phyloP scores from a whole-genome alignment of 1,140 invertebrate genomes.

The Papilio polyxenes region DNA sequence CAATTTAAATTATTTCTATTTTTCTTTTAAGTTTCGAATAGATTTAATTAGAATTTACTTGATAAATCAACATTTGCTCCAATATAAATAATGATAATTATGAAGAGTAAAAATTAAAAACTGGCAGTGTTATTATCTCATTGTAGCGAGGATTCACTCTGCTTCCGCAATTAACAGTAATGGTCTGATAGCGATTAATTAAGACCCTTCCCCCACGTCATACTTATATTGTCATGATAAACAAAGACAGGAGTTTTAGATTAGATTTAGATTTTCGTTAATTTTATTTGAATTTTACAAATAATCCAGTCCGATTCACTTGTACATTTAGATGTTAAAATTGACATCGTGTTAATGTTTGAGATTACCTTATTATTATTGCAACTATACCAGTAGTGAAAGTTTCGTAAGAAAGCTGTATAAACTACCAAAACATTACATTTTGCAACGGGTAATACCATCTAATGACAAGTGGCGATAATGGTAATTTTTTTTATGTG shows the following conservation, averaged over 20 bases:
- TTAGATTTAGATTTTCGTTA: neutral
- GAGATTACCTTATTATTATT: too few relatives aligned
- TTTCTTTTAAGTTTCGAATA: neutral
- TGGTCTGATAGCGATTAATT: conserved; percentile 6
- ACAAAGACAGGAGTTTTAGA: neutral
- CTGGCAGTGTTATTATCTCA: neutral
- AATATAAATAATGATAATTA: neutral
- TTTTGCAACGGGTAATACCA: neutral
- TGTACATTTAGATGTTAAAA: neutral
- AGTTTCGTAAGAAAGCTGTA: neutral
- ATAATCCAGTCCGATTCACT: neutral
- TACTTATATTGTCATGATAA: neutral
- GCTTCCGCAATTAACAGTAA: conserved; percentile 10
- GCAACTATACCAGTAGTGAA: too few relatives aligned
- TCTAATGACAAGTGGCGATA: neutral
- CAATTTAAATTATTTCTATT: neutral
- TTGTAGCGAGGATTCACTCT: neutral
- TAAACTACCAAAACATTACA: neutral
- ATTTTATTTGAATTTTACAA: neutral
- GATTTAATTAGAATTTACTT: neutral
- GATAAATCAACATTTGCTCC: neutral
- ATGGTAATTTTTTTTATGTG: neutral
- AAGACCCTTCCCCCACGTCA: neutral
- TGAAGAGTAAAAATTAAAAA: neutral
- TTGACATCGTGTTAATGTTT: neutral